Conservation (phyloP, 2,797 vertebrate genomes). For the Fringilla coelebs region DNA sequence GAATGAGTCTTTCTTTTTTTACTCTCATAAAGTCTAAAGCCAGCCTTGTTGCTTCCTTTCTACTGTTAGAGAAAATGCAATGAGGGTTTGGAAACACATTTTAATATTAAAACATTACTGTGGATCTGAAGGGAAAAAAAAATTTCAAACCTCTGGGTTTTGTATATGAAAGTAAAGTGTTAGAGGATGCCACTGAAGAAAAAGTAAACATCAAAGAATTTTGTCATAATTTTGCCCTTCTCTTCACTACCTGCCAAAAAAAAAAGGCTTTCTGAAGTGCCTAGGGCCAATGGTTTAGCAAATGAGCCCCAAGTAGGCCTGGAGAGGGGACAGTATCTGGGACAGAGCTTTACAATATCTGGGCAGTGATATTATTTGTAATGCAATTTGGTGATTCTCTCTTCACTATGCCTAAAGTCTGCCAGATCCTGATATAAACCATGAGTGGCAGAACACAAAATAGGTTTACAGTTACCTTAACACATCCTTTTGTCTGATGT, state of each 20-base stretch:
- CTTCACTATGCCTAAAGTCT: background rate
- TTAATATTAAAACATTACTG: background rate
- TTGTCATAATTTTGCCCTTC: background rate
- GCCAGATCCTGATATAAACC: background rate
- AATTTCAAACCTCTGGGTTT: background rate
- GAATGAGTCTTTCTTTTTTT: background rate
- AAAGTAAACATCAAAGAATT: background rate
- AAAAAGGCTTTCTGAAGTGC: background rate
- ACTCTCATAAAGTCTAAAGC: background rate
- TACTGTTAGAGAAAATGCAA: background rate
- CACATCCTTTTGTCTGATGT: background rate
- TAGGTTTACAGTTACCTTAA: background rate
- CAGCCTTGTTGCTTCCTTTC: background rate
- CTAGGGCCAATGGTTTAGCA: background rate
- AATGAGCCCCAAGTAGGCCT: background rate
- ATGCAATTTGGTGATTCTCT: background rate
- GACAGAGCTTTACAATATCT: background rate
- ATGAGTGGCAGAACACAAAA: background rate
- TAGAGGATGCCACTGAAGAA: background rate
- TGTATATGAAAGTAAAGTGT: background rate
- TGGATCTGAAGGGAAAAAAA: background rate
- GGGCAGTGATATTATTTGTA: background rate
- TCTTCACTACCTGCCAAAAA: background rate
- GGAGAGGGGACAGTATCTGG: background rate
- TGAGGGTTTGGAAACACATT: background rate